phyloP scores from a whole-genome alignment of 2,888 invertebrate genomes.

The Amorpha juglandis region DNA sequence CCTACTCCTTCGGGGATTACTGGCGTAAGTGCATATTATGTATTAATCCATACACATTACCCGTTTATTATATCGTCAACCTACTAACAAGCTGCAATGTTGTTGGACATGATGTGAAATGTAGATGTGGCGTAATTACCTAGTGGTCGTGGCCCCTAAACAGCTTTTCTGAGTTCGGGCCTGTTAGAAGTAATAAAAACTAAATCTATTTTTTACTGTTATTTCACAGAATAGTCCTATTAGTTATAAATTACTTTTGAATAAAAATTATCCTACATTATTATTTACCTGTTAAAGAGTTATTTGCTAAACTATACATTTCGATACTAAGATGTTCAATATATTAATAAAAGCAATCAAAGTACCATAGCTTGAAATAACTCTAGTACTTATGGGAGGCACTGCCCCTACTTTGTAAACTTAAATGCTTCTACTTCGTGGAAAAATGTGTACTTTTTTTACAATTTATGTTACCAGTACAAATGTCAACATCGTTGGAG shows the following conservation, averaged over 20 bases:
- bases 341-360: too few relatives aligned
- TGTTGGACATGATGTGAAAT: constrained; percentile 18
- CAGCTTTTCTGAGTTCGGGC: background rate
- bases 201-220: background rate
- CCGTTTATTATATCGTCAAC: constrained; percentile 21
- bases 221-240: background rate
- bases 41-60: constrained; percentile 17
- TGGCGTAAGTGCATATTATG: too few relatives aligned
- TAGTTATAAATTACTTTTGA: too few relatives aligned
- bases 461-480: too few relatives aligned
- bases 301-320: too few relatives aligned
- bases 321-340: too few relatives aligned
- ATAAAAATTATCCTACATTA: too few relatives aligned
- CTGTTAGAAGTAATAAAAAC: background rate
- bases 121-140: constrained; percentile 5
- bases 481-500: too few relatives aligned
- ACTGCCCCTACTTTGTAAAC: background rate
- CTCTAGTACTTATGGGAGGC: background rate
- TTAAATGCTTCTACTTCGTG: background rate
- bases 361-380: too few relatives aligned
- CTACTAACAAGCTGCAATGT: constrained; percentile 20
- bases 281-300: too few relatives aligned
- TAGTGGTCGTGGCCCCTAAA: background rate
- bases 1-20: too few relatives aligned
- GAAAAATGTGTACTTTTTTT: too few relatives aligned